Base-by-base conservation (phyloP, 2,113 vertebrate species). In the Poeciliopsis turrubarensis region DNA sequence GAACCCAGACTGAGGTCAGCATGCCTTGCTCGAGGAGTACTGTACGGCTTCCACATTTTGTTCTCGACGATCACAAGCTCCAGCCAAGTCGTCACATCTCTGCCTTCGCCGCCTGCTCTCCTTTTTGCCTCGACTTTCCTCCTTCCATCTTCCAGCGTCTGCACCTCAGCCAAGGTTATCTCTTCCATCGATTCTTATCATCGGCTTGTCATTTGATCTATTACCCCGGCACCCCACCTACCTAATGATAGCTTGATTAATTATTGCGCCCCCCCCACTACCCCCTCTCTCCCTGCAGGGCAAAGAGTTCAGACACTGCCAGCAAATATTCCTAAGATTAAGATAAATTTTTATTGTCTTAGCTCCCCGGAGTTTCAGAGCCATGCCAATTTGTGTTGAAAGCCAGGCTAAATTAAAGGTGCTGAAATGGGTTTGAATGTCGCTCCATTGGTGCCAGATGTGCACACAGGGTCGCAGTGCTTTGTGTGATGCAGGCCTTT, bases 191-290 rank as follows among this genome's bases (percentile, higher is more conserved):
- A 91, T 91, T 93, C 90, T 93, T 92, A 95, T 94, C 92, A 93
- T 93, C 91, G 89, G 87, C 84, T 90, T 93, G 90, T 94, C 92
- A 93, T 93, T 93, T 93, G 92, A 94, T 94, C 91, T 93, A 91
- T 93, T 93, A 94, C 92, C 86, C 76, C 89, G 81, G 89, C 83
- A 82, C 89, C 90, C 89, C 75, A 68, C 92, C 91, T 92, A 87
- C 88, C 91, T 94, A 93, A 93, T 87, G 87, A 84, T 89, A 83
- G 86, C 81, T 86, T 91, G 91, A 92, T 94, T 94, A 92, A 93
- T 94, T 92, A 92, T 88, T 88, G 78, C n/a, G n/a, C n/a, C 88
- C 86, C 89, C 88, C 86, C 87, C 88, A 72, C 47, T 10, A 0
- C 88, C 86, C 88, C 87, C 87, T 85, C 87, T 77, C 47, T 37